Evolutionary conservation across 2,113 vertebrate species (phyloP), one percentile per base, ranked within the genome.

Genomic region (Anguilla rostrata): DNA sequence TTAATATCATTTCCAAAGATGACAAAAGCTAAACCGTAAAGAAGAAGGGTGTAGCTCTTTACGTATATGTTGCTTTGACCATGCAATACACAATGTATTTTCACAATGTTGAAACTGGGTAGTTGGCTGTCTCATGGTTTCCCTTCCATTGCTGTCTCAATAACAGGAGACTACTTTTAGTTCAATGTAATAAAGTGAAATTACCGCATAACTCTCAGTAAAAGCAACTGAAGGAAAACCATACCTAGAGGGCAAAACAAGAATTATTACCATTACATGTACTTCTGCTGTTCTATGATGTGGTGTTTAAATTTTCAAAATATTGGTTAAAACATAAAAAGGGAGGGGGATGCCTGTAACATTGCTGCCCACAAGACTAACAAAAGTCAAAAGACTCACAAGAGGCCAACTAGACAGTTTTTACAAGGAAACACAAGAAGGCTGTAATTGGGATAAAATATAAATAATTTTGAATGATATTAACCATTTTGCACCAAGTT

Each of bases 221-320:
- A 26, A 22, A 66, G 60, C 60, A 7, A 66, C 8, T 12, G n/a
- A 34, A 34, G 71, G 22, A 20, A 66, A 26, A 66, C 60, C 60
- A 66, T 66, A 66, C 60, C 60, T 66, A 26, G 18, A 66, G 60
- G 60, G 60, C 60, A 66, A 26, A 22, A 66, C 60, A 66, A 66
- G 60, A 66, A 66, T 66, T 66, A 66, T 4, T 20, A 66, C 60
- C 60, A 66, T 66, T 66, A 66, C 60, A 66, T 66, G 60, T 8
- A 26, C 60, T 66, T 3, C 60, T 66, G 60, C 26, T 66, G 60
- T 66, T 66, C 60, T 26, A 66, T 66, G 22, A 66, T 66, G 60
- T 66, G 60, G 60, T 66, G 60, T 66, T 66, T 66, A 66, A 66
- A 66, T 66, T 66, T 66, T 66, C 60, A 66, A 66, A 14, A 66